Evolutionary conservation across 1,140 invertebrate species (phyloP), one percentile per base, ranked within the genome.

Genomic region (Drosophila bocki): DNA sequence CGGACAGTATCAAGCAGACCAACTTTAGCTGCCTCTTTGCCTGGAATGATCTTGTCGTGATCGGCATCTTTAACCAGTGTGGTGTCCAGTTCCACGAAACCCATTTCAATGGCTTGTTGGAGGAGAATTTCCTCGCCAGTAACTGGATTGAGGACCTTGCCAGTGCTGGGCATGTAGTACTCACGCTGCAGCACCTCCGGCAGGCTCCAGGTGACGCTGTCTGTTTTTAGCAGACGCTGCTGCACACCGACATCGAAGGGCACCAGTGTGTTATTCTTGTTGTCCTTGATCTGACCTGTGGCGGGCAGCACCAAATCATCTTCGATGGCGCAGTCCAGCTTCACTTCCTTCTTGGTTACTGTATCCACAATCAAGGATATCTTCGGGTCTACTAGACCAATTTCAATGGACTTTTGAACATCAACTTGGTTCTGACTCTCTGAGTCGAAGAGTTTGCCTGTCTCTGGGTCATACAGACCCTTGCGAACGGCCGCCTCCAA

Each of bases 351-450:
- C 57, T 96, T 95, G 51, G 94, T 95, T 82, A 95, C 95, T 0
- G 95, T 95, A 87, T 98, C 96, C 92, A 96, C 96, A 78, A 97
- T 96, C 91, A 96, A 95, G n/a, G 96, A 96, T 74, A 97, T 96
- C 70, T 96, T 96, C 3, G 96, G 95, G 93, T 98, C 96, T 33
- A 98, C 94, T 56, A 98, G 95, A 70, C 96, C 96, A 87, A 96
- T 95, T 82, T 95, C 95, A 44, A 98, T 95, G 13, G 96, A 96
- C 87, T 97, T 96, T 75, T 95, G 94, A 17, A 98, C 93, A 74
- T 95, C 94, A 7, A 97, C 94, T 51, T 94, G 93, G 92, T 96
- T 95, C 75, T 96, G 95, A 6, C 95, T 96, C 33, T 96, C 93
- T 1, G 94, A 94, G 93, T 98, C 97, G 75, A 94, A 95, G 42